phyloP scores from a whole-genome alignment of 1,140 invertebrate species.

The Wasmannia auropunctata region DNA sequence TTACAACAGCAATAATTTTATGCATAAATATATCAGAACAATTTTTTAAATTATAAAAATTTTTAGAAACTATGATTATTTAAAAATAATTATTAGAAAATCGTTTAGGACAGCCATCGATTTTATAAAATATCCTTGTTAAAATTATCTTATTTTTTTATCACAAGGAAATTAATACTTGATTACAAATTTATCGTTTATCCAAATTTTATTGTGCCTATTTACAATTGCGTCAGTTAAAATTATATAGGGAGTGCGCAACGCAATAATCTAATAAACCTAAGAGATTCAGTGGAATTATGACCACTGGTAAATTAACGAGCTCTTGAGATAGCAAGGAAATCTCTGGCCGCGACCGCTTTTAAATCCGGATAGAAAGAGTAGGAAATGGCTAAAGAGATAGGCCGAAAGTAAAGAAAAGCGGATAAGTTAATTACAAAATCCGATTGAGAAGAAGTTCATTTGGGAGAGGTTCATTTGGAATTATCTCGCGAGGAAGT shows the following conservation, averaged over 20 bases:
- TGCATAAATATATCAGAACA: not conserved
- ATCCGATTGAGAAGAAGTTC: constrained; percentile 48
- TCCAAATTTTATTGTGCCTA: not conserved
- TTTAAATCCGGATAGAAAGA: constrained; percentile 45
- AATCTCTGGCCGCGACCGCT: not conserved
- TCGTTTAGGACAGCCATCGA: not conserved
- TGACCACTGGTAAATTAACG: constrained; percentile 6
- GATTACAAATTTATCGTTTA: not conserved
- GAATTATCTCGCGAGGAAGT: constrained; percentile 51
- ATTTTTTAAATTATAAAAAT: not conserved
- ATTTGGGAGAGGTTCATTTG: constrained; percentile 23
- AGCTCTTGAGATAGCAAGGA: constrained; percentile 16
- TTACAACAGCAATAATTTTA: not conserved
- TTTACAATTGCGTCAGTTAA: not conserved
- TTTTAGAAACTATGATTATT: not conserved
- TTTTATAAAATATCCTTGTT: not conserved
- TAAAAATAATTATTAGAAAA: not conserved
- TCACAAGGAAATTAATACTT: not conserved
- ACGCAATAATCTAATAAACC: not conserved
- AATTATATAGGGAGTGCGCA: not conserved
- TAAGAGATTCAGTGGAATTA: constrained; percentile 21
- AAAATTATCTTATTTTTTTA: no score
- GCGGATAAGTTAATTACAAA: constrained; percentile 54
- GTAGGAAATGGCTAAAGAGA: not conserved
- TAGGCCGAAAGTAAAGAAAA: constrained; percentile 44